Percentiles rank a stretch among this genome's conserved stretches.
phyloP scores from a whole-genome alignment of 2,888 invertebrate genomes.

The Athalia cordata region DNA sequence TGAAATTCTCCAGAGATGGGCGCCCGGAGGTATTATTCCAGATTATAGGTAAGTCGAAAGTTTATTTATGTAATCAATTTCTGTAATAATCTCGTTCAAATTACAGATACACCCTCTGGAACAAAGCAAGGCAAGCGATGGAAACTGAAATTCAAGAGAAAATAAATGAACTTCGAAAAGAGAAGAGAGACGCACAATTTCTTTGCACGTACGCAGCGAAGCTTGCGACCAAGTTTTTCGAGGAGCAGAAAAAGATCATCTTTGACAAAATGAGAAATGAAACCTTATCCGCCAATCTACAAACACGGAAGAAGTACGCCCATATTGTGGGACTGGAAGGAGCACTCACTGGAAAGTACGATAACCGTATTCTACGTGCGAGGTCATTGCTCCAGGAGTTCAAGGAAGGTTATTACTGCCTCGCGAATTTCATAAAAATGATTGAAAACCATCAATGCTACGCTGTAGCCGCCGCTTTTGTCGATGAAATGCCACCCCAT shows the following conservation, averaged over 20 bases:
- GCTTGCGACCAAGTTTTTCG: constrained; percentile 17
- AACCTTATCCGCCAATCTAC: neutral
- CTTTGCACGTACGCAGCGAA: constrained; percentile 25
- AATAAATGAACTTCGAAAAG: neutral
- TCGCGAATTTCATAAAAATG: constrained; percentile 17
- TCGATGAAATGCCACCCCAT: neutral
- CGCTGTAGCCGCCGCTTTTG: constrained; percentile 22
- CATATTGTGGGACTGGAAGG: constrained; percentile 19
- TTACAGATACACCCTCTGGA: constrained; percentile 25
- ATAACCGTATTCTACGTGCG: constrained; percentile 5
- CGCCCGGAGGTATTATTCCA: constrained; percentile 16
- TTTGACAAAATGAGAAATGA: constrained; percentile 17
- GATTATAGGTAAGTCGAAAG: constrained; percentile 10
- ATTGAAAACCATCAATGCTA: constrained; percentile 35
- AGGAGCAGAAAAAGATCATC: constrained; percentile 10
- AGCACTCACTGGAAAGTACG: neutral
- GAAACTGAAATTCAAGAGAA: constrained; percentile 18
- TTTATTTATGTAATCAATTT: neutral
- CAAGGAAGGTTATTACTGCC: constrained; percentile 29
- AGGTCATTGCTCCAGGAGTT: neutral
- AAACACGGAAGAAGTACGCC: constrained; percentile 14
- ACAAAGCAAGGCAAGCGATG: constrained; percentile 21
- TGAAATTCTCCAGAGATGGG: constrained; percentile 20
- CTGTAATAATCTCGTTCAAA: neutral
- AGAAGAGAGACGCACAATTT: constrained; percentile 27